phyloP scores from a whole-genome alignment of 2,888 invertebrate genomes.

The Troides oblongomaculatus region DNA sequence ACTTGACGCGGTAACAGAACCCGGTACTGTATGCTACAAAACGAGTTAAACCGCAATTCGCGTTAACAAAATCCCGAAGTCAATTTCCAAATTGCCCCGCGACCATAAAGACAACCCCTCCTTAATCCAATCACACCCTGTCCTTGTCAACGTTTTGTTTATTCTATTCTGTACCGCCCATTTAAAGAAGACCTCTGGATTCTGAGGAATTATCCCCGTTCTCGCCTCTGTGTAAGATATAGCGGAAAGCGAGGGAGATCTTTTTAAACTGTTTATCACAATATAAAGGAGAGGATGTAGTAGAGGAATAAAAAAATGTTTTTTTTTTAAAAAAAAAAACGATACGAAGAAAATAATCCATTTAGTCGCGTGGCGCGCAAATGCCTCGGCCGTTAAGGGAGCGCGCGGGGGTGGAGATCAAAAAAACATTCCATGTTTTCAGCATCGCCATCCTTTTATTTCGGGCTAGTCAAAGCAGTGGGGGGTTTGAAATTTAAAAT shows the following conservation, averaged over 20 bases:
- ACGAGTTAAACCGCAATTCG: conserved; percentile 56
- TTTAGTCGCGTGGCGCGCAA: conserved; percentile 74
- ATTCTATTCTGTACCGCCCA: conserved; percentile 60
- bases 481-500: conserved; percentile 72
- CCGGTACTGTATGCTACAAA: conserved; percentile 63
- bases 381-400: conserved; percentile 70
- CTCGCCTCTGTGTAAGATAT: background rate
- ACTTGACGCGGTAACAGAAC: conserved; percentile 58
- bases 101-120: conserved; percentile 76
- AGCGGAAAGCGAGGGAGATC: conserved; percentile 40
- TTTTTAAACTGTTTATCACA: conserved; percentile 40
- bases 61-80: conserved; percentile 74
- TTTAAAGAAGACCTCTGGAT: conserved; percentile 45
- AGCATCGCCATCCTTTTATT: conserved; percentile 71
- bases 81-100: conserved; percentile 76
- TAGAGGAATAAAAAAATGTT: conserved; percentile 47
- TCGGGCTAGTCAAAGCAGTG: conserved; percentile 64
- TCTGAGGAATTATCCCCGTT: conserved; percentile 29
- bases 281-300: conserved; percentile 35
- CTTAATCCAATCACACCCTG: conserved; percentile 77
- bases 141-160: conserved; percentile 79
- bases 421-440: conserved; percentile 67
- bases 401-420: conserved; percentile 70
- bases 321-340: conserved; percentile 65
- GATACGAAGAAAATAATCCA: conserved; percentile 78